Evolutionary conservation across 2,113 vertebrate genomes (phyloP).

Genomic region (Leptocoma aspasia): DNA sequence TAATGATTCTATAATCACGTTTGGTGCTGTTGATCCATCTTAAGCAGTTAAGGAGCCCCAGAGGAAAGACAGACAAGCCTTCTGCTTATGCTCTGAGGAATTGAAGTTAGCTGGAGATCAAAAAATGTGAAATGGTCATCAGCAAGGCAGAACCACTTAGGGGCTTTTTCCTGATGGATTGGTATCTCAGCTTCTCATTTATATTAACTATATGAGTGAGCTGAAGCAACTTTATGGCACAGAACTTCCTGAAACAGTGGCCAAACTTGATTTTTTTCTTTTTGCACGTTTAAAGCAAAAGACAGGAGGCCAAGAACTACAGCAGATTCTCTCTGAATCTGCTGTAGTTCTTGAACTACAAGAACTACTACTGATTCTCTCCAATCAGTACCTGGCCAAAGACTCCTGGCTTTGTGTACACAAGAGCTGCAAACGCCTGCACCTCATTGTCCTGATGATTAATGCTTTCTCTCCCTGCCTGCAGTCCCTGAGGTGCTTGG

Average conservation of each 20-base stretch:
- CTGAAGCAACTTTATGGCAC: background rate
- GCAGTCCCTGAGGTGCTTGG: background rate
- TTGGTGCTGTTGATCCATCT: background rate
- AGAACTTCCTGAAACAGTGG: background rate
- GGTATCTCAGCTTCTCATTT: background rate
- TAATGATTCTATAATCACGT: background rate
- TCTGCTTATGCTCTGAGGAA: background rate
- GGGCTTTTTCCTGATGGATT: background rate
- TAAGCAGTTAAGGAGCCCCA: background rate
- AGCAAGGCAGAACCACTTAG: background rate
- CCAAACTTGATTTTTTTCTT: background rate
- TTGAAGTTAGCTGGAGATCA: background rate
- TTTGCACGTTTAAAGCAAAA: background rate
- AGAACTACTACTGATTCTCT: too few relatives aligned
- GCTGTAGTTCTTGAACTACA: too few relatives aligned
- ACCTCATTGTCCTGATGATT: background rate
- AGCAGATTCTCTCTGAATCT: too few relatives aligned
- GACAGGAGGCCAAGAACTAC: background rate
- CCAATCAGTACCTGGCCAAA: background rate
- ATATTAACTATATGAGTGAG: background rate
- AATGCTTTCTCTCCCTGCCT: background rate
- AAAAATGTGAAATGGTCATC: background rate
- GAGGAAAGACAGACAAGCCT: background rate
- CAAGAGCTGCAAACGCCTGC: background rate
- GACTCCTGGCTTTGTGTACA: background rate